Base-by-base conservation (phyloP, 2,797 vertebrate genomes). In the Crenuchus spilurus region DNA sequence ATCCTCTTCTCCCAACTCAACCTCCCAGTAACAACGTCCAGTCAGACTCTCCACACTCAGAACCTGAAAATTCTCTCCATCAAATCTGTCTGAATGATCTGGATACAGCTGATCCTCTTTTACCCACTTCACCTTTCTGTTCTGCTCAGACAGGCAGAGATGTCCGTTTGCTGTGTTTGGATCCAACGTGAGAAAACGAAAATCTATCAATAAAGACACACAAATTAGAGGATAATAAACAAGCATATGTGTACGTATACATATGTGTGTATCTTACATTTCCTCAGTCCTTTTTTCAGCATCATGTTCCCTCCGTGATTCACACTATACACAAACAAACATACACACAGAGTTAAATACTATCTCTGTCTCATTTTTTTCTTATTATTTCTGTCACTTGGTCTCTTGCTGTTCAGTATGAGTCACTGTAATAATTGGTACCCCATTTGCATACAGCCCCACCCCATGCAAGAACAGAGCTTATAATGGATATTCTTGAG, bases 21-120 rank as follows among this genome's bases (percentile, higher is more conserved):
- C 64, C 64, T 80, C 74, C 78, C 78, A 80, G 52, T 80, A 80
- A 52, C 63, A 76, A 11, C 74, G 74, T 14, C n/a, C 64, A 0
- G 49, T n/a, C 33, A 72, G 70, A 49, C 26, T n/a, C 31, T 80
- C 64, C 41, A n/a, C 18, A 39, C 70, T 76, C 14, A 80, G 70
- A 6, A 76, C 78, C 35, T 80, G 74, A 4, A 18, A 6, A 3
- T 28, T 24, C 7, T 10, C 3, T 18, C n/a, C n/a, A n/a, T 64
- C 51, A 41, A 80, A 76, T 28, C 78, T 62, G 1, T 76, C 70
- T 35, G 69, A 58, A 22, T 73, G 64, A 26, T 73, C 49, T 8
- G 64, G 74, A 64, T 80, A 65, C 0, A 33, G 63, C 58, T 76
- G 63, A 3, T 22, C 39, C 41, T 60, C 10, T 1, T 0, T 22